Percentiles rank a stretch among this genome's conserved stretches.
phyloP scores from a whole-genome alignment of 2,888 invertebrate species.

The Herminia tarsipennalis region DNA sequence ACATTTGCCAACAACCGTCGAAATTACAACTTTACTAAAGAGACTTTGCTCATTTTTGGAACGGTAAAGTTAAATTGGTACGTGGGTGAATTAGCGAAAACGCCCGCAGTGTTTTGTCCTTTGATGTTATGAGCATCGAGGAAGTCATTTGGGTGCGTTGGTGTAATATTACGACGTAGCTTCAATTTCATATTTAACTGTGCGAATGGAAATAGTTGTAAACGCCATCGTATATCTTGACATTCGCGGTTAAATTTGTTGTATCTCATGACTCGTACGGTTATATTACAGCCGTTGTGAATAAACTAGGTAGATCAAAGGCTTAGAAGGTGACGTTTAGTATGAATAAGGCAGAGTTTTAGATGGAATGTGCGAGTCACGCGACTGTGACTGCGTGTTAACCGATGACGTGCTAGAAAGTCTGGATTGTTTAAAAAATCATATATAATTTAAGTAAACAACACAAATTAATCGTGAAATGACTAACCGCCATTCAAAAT shows the following conservation, averaged over 20 bases:
- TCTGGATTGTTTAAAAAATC: too few species aligned
- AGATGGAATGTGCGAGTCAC: too few species aligned
- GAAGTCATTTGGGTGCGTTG: constrained; percentile 53
- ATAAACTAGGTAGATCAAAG: constrained; percentile 28
- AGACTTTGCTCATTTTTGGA: constrained; percentile 19
- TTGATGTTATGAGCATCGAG: constrained; percentile 54
- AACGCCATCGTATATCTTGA: not conserved
- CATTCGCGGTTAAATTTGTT: too few species aligned
- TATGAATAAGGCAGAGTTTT: too few species aligned
- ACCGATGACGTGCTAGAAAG: too few species aligned
- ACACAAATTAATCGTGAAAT: not conserved
- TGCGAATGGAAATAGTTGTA: constrained; percentile 41
- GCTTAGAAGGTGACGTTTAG: too few species aligned
- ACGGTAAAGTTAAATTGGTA: constrained; percentile 41
- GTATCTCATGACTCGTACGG: constrained; percentile 22
- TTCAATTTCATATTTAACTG: constrained; percentile 45
- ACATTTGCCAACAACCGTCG: constrained; percentile 10
- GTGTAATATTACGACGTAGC: constrained; percentile 42
- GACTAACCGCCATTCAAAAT: not conserved
- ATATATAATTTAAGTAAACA: too few species aligned
- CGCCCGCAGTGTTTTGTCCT: constrained; percentile 47
- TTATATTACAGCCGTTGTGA: constrained; percentile 25
- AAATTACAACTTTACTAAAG: constrained; percentile 25
- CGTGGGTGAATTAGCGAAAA: constrained; percentile 52
- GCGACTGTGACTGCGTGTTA: too few species aligned